Evolutionary conservation across 2,797 vertebrate species (phyloP).

Genomic region (Rhynchotus rufescens): DNA sequence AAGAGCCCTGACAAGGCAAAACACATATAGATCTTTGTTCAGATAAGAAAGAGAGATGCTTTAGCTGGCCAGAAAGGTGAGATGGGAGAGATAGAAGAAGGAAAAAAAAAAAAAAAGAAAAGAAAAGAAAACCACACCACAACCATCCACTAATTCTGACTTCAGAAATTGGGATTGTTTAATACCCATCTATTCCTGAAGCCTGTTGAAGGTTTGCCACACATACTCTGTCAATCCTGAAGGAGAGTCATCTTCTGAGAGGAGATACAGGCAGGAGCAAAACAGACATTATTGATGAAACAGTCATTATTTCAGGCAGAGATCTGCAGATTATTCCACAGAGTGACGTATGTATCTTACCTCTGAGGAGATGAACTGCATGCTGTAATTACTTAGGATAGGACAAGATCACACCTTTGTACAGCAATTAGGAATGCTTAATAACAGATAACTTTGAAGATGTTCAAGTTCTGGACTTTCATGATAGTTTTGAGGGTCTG

Average conservation of each 20-base stretch:
- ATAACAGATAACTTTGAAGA: neutral
- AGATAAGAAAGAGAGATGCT: neutral
- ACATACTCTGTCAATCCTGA: neutral
- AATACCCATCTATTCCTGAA: neutral
- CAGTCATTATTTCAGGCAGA: neutral
- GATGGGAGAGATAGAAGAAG: neutral
- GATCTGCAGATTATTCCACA: neutral
- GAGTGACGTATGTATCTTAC: neutral
- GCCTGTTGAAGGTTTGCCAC: neutral
- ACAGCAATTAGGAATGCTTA: slow-evolving; percentile 5
- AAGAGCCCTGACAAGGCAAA: neutral
- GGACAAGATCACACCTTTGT: neutral
- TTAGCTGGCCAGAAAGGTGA: neutral
- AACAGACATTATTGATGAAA: neutral
- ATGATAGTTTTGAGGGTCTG: neutral
- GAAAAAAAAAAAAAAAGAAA: no score
- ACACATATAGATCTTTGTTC: neutral
- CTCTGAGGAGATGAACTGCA: neutral
- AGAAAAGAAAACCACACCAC: neutral
- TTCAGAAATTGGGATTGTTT: neutral
- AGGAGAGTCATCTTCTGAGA: neutral
- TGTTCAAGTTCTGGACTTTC: slow-evolving; percentile 11
- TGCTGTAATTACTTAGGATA: slow-evolving; percentile 28
- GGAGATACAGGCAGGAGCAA: neutral
- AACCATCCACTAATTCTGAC: neutral